A percentile compares a stretch with the other conserved stretches of the same genome.
phyloP scores from a whole-genome alignment of 2,888 invertebrate species.

The Thecocarcelia acutangulata region DNA sequence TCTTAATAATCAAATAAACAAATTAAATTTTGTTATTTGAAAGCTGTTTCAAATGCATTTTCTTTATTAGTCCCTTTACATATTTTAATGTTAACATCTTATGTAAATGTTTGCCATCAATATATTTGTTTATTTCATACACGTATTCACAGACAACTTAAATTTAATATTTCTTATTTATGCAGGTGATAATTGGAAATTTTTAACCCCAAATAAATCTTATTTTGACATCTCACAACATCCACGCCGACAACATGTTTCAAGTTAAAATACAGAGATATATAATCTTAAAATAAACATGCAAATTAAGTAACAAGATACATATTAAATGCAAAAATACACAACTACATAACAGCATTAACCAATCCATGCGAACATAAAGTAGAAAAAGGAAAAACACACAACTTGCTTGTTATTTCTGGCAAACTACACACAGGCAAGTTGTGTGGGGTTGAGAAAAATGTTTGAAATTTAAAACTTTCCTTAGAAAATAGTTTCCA shows the following conservation, averaged over 20 bases:
- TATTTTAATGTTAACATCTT: not conserved
- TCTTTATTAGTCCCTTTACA: conserved; percentile 35
- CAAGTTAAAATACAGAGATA: not conserved
- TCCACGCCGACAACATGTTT: not conserved
- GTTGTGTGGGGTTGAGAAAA: not conserved
- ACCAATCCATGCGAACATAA: not conserved
- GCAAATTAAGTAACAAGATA: conserved; percentile 30
- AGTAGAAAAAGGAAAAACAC: not conserved
- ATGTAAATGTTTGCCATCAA: conserved; percentile 55
- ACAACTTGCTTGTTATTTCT: not conserved
- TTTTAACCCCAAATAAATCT: conserved; percentile 68
- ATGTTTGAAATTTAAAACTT: conserved; percentile 2
- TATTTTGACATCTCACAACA: conserved; percentile 61
- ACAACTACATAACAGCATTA: not conserved
- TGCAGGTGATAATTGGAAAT: conserved; percentile 69
- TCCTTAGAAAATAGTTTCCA: not conserved
- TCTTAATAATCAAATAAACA: too few relatives aligned
- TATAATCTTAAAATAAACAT: conserved; percentile 36
- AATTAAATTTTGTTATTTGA: conserved; percentile 5
- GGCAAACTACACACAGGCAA: not conserved
- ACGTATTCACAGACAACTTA: not conserved
- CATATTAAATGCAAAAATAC: conserved; percentile 24
- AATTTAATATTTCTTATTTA: conserved; percentile 58
- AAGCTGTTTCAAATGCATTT: conserved; percentile 56
- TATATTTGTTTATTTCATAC: conserved; percentile 37